phyloP scores from a whole-genome alignment of 2,888 invertebrate genomes.

The Trypoxylon attenuatum region DNA sequence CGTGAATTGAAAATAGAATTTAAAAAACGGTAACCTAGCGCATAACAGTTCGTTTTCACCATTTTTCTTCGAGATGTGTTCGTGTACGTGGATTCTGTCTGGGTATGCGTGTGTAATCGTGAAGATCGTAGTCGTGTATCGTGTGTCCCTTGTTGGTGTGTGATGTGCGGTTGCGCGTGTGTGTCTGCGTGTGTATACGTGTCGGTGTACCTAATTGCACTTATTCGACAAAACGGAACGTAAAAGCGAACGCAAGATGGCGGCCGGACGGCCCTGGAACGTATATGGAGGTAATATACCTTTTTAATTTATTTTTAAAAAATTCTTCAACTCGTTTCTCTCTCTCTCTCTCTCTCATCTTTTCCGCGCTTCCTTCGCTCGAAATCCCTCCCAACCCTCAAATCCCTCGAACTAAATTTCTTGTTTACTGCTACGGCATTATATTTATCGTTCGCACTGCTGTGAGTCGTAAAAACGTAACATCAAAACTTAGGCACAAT shows the following conservation, averaged over 20 bases:
- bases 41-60: conserved; percentile 66
- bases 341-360: conserved; percentile 6
- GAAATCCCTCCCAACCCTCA: not conserved
- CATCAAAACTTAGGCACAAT: conserved; percentile 74
- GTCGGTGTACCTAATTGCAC: conserved; percentile 73
- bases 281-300: conserved; percentile 66
- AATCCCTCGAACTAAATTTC: conserved; percentile 48
- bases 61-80: conserved; percentile 44
- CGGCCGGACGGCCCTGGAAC: conserved; percentile 71
- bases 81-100: conserved; percentile 9
- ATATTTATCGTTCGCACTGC: conserved; percentile 47
- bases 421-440: conserved; percentile 41
- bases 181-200: conserved; percentile 34
- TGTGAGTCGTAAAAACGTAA: conserved; percentile 68
- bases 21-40: conserved; percentile 72
- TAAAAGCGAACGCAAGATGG: conserved; percentile 73
- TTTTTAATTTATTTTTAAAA: conserved; percentile 53
- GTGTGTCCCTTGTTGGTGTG: conserved; percentile 25
- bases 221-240: conserved; percentile 73
- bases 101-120: not conserved
- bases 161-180: not conserved
- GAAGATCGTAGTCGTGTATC: not conserved
- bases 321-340: conserved; percentile 27
- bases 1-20: conserved; percentile 73
- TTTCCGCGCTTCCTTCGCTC: conserved; percentile 3